phyloP scores from a whole-genome alignment of 1,140 invertebrate genomes.

The Zaprionus gabonicus region DNA sequence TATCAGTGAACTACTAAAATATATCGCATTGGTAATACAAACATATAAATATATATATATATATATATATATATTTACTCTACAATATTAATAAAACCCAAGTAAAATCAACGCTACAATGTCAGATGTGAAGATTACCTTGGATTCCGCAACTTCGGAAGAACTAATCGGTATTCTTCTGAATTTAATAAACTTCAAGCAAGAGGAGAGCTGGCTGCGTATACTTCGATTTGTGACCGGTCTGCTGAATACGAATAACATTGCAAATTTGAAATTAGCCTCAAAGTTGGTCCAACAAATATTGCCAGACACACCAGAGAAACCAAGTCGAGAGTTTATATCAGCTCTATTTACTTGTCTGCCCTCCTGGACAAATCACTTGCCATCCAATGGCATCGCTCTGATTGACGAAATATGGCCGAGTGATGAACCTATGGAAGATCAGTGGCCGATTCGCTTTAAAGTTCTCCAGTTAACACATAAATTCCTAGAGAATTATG shows the following conservation, averaged over 20 bases:
- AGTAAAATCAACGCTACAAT: too few species aligned
- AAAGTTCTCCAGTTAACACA: neutral
- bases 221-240: constrained; percentile 1
- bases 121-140: neutral
- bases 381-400: neutral
- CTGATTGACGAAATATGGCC: neutral
- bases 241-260: neutral
- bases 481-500: neutral
- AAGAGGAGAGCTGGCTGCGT: neutral
- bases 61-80: too few species aligned
- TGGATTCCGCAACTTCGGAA: neutral
- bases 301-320: neutral
- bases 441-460: neutral
- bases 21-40: too few species aligned
- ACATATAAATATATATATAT: too few species aligned
- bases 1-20: too few species aligned
- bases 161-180: constrained; percentile 16
- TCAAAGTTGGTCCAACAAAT: neutral
- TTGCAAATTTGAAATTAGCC: constrained; percentile 11
- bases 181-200: constrained; percentile 1
- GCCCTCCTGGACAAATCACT: neutral
- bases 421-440: neutral
- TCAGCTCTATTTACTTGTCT: neutral
- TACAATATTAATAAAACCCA: neutral
- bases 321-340: neutral